A percentile compares a stretch with the other conserved stretches of the same genome.
These are phyloP conservation scores for Drosophila monieri DNA, from an alignment of 2,888 invertebrate species.

Conservation along the genomic window DNA sequence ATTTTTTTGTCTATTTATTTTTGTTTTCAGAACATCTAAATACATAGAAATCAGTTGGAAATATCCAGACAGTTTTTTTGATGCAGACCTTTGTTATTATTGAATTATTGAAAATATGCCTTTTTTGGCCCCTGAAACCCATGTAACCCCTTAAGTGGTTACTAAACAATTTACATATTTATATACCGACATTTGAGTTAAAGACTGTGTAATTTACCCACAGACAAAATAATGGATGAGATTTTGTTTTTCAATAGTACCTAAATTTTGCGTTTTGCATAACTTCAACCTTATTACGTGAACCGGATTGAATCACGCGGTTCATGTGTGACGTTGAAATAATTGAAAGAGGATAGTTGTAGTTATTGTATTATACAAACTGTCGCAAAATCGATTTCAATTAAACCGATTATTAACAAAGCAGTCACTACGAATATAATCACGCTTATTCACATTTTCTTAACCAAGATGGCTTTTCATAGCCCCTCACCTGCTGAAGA, in stretches of 20 bases:
- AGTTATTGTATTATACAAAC: too few species aligned
- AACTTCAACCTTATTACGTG: neutral
- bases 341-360: too few species aligned
- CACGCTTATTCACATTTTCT: neutral
- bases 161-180: neutral
- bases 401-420: neutral
- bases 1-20: too few species aligned
- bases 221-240: neutral
- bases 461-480: neutral
- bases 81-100: too few species aligned
- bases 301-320: neutral
- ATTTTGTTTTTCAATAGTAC: neutral
- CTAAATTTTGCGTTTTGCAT: neutral
- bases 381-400: neutral
- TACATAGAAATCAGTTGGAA: too few species aligned
- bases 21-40: too few species aligned
- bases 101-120: too few species aligned
- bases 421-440: neutral
- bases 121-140: too few species aligned
- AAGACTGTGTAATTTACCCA: neutral
- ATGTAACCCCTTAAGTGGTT: neutral
- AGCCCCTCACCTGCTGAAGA: conserved; percentile 17
- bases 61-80: too few species aligned
- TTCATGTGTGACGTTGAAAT: neutral
- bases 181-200: neutral